Percentiles rank a stretch among this genome's conserved stretches.
phyloP scores from a whole-genome alignment of 2,113 vertebrate genomes.

The Mustela lutreola region DNA sequence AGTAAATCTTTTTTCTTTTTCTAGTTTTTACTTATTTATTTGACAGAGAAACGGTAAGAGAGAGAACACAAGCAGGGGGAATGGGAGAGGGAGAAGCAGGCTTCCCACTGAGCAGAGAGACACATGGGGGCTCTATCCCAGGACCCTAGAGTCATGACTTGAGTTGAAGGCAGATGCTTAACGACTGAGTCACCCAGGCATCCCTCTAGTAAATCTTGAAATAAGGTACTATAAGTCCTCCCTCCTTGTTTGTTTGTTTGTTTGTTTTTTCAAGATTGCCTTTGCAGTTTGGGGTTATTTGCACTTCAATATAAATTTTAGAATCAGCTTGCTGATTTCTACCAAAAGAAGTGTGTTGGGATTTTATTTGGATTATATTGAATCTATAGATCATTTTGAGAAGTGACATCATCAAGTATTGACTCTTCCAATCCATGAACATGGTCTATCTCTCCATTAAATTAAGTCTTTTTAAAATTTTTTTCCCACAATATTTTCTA shows the following conservation, averaged over 20 bases:
- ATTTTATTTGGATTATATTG: neutral
- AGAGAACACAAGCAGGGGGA: no score
- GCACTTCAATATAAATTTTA: conserved; percentile 19
- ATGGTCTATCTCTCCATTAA: conserved; percentile 1
- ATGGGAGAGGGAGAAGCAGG: no score
- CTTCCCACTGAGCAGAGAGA: no score
- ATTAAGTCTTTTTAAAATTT: neutral
- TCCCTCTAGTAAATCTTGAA: conserved; percentile 39
- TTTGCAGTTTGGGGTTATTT: neutral
- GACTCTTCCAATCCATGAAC: neutral
- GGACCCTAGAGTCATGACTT: no score
- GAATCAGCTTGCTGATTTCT: conserved; percentile 23
- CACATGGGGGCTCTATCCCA: no score
- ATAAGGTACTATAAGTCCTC: conserved; percentile 1
- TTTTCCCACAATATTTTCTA: conserved; percentile 25
- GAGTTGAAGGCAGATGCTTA: no score
- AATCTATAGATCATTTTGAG: neutral
- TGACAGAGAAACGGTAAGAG: no score
- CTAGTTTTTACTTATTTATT: no score
- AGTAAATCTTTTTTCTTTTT: neutral
- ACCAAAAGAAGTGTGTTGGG: neutral
- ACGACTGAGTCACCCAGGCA: no score
- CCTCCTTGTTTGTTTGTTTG: neutral
- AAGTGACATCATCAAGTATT: neutral
- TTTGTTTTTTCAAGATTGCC: neutral